A percentile compares a stretch with the other conserved stretches of the same genome.
These are phyloP conservation scores for Quiscalus mexicanus DNA, from an alignment of 2,113 vertebrate genomes.

Conservation along the genomic window DNA sequence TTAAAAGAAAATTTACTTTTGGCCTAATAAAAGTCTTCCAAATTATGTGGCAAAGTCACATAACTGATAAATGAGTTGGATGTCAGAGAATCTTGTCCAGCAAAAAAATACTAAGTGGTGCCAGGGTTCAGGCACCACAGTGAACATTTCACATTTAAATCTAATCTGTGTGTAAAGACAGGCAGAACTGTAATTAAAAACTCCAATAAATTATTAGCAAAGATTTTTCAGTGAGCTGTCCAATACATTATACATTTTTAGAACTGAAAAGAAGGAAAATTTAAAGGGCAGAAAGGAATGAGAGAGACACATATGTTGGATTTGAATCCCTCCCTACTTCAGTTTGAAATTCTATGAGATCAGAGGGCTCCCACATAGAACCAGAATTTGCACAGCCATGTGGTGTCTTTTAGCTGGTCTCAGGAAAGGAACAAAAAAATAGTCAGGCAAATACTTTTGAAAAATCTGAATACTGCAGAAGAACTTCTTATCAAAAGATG, in stretches of 20 bases:
- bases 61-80: background rate
- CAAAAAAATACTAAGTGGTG: background rate
- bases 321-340: background rate
- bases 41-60: background rate
- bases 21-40: background rate
- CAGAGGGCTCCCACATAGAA: conserved; percentile 6
- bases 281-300: conserved; percentile 43
- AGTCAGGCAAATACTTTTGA: background rate
- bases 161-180: background rate
- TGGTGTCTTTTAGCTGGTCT: background rate
- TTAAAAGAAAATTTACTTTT: background rate
- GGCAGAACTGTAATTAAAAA: background rate
- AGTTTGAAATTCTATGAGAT: background rate
- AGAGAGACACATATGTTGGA: background rate
- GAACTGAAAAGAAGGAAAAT: background rate
- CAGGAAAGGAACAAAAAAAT: background rate
- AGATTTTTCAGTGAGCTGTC: background rate
- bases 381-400: background rate
- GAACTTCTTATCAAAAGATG: background rate
- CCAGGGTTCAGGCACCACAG: background rate
- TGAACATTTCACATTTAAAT: background rate
- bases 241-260: background rate
- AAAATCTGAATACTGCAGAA: background rate
- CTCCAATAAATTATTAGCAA: background rate
- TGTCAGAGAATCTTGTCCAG: background rate